phyloP scores from a whole-genome alignment of 1,140 invertebrate species.

The Maniola jurtina region DNA sequence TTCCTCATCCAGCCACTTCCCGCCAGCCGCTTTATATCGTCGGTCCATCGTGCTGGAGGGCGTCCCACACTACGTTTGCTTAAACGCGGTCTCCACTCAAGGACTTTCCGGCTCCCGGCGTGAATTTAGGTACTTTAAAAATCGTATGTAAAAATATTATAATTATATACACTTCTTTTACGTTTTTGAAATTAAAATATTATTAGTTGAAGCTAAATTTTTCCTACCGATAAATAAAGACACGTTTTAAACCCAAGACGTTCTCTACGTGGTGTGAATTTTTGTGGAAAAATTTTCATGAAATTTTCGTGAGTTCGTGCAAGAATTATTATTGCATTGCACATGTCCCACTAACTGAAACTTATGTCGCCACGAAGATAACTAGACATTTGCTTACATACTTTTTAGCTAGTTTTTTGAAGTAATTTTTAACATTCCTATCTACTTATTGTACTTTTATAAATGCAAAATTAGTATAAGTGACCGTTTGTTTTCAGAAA shows the following conservation, averaged over 20 bases:
- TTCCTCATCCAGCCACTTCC: too few species aligned
- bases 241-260: slow-evolving; percentile 3
- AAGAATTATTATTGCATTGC: slow-evolving; percentile 1
- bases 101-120: too few species aligned
- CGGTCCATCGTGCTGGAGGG: too few species aligned
- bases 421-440: too few species aligned
- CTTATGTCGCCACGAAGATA: neutral
- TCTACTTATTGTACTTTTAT: too few species aligned
- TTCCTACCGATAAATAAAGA: slow-evolving; percentile 5
- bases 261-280: slow-evolving; percentile 1
- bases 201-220: slow-evolving; percentile 7
- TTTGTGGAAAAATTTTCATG: neutral
- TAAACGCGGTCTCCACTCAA: too few species aligned
- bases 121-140: too few species aligned
- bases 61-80: too few species aligned
- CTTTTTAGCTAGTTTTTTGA: neutral
- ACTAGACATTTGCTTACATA: neutral
- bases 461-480: too few species aligned
- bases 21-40: too few species aligned
- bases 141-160: too few species aligned
- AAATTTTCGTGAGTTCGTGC: slow-evolving; percentile 1
- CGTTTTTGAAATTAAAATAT: slow-evolving; percentile 1
- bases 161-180: neutral
- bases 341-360: slow-evolving; percentile 2
- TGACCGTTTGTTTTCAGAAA: too few species aligned